phyloP scores from a whole-genome alignment of 2,797 vertebrate species.

The Octomys mimax region DNA sequence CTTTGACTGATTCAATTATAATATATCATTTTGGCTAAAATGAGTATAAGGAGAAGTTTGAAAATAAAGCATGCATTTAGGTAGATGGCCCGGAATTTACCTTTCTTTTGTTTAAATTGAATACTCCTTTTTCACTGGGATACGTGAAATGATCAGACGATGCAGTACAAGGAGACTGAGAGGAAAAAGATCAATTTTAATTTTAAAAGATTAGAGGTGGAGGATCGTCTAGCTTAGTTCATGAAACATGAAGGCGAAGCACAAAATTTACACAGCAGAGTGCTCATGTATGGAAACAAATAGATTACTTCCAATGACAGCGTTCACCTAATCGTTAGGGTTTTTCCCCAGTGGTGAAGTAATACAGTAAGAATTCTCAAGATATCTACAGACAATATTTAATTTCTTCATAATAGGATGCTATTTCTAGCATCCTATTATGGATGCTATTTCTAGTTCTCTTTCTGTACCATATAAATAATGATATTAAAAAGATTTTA shows the following conservation, averaged over 20 bases:
- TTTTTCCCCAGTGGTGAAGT: background rate
- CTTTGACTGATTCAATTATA: conserved; percentile 38
- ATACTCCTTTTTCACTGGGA: background rate
- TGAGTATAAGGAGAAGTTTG: background rate
- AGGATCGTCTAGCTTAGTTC: background rate
- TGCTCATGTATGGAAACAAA: background rate
- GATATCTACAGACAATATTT: background rate
- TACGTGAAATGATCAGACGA: conserved; percentile 4
- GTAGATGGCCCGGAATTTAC: background rate
- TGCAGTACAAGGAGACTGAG: background rate
- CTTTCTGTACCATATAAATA: background rate
- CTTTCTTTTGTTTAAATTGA: background rate
- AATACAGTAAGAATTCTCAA: background rate
- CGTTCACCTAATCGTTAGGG: background rate
- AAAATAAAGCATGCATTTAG: background rate
- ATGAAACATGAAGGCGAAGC: background rate
- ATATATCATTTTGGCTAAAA: conserved; percentile 40
- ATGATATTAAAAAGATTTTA: background rate
- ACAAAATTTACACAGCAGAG: background rate
- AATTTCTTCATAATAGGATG: background rate
- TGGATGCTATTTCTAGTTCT: background rate
- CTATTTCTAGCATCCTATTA: background rate
- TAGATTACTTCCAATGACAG: background rate
- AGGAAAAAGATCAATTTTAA: conserved; percentile 51
- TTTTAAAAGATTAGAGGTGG: conserved; percentile 16